These are phyloP conservation scores for Chymomyza costata DNA, from an alignment of 1,140 invertebrate genomes.

Conservation along the genomic window DNA sequence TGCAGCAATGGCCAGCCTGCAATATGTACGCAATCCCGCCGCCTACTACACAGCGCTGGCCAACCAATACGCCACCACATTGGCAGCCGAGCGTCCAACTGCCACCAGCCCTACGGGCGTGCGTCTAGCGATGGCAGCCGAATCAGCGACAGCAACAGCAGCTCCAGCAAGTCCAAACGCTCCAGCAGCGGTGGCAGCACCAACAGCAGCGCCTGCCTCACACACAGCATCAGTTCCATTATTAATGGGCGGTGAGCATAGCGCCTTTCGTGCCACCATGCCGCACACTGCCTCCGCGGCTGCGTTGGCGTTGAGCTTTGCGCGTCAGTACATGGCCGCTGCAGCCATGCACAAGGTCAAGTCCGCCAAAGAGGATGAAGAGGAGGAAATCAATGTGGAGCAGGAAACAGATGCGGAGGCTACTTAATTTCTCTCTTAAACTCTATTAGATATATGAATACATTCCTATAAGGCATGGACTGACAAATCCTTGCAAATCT, in stretches of 20 bases:
- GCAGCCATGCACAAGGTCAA: conserved; percentile 47
- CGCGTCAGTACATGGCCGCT: conserved; percentile 75
- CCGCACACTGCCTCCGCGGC: conserved; percentile 60
- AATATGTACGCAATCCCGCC: conserved; percentile 10
- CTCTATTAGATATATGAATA: conserved; percentile 5
- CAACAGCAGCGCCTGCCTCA: conserved; percentile 47
- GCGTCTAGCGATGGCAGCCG: conserved; percentile 1
- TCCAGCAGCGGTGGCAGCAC: conserved; percentile 22
- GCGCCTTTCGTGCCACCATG: conserved; percentile 84
- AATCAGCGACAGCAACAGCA: conserved; percentile 23
- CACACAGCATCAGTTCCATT: conserved; percentile 76
- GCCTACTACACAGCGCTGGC: conserved; percentile 1
- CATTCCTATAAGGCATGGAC: conserved; percentile 18
- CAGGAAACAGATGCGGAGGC: conserved; percentile 70
- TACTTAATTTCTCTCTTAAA: neutral
- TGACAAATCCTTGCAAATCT: conserved; percentile 3
- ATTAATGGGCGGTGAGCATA: conserved; percentile 90
- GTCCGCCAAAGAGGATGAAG: conserved; percentile 74
- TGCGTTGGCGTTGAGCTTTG: conserved; percentile 75
- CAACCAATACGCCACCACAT: neutral
- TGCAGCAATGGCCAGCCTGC: conserved; percentile 12
- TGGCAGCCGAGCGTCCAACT: conserved; percentile 5
- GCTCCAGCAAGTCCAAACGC: conserved; percentile 12
- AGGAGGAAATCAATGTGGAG: conserved; percentile 86
- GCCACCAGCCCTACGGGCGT: conserved; percentile 8